Percentiles rank a stretch among this genome's conserved stretches.
Conservation (phyloP, 1,140 invertebrate species). For the Diorhabda elongata region DNA sequence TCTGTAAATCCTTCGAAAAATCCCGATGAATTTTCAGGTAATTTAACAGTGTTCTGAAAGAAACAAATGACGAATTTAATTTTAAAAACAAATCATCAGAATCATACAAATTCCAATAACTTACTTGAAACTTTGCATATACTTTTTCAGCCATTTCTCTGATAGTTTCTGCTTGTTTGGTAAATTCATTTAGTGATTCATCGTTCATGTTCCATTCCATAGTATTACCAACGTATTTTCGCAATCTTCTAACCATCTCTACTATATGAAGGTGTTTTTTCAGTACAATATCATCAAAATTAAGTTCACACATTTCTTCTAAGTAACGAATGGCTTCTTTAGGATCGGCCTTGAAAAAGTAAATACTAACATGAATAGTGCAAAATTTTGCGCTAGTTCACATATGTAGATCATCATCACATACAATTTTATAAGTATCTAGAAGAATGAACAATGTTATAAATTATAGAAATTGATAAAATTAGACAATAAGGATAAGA, state of each 20-base stretch:
- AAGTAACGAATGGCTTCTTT: constrained; percentile 51
- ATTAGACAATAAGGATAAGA: too few species aligned
- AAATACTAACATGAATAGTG: constrained; percentile 31
- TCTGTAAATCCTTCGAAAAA: constrained; percentile 60
- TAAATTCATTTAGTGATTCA: constrained; percentile 58
- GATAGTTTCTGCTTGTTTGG: constrained; percentile 62
- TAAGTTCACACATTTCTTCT: constrained; percentile 59
- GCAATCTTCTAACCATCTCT: constrained; percentile 64
- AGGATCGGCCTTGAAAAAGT: constrained; percentile 43
- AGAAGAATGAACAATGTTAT: too few species aligned
- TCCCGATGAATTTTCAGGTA: constrained; percentile 47
- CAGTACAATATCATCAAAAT: constrained; percentile 72
- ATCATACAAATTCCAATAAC: neutral
- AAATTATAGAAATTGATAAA: too few species aligned
- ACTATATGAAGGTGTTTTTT: constrained; percentile 81
- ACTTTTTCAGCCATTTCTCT: constrained; percentile 55
- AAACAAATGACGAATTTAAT: constrained; percentile 8
- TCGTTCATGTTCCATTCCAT: constrained; percentile 65
- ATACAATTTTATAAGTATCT: too few species aligned
- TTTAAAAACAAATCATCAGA: neutral
- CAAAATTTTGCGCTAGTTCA: constrained; percentile 4
- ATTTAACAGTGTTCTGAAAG: constrained; percentile 50
- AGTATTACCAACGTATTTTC: constrained; percentile 71
- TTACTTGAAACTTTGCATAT: constrained; percentile 32
- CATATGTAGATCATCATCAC: too few species aligned